These are phyloP conservation scores for Molorchus minor DNA, from an alignment of 2,888 invertebrate species.

Conservation along the genomic window DNA sequence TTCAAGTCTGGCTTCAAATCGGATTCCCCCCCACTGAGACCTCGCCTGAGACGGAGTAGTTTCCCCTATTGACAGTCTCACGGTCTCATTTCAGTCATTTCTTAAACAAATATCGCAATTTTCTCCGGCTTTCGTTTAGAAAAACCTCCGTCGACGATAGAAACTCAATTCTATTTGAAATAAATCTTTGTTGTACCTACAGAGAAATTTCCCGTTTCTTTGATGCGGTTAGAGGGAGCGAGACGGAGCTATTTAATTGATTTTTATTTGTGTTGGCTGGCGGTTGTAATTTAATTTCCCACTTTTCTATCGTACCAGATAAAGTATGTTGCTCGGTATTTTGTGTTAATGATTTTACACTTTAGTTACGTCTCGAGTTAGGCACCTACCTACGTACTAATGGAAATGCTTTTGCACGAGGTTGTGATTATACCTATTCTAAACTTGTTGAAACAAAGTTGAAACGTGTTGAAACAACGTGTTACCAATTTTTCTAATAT, in stretches of 20 bases:
- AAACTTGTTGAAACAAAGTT: no score
- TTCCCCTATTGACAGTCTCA: constrained; percentile 32
- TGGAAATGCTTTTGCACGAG: no score
- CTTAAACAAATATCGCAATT: constrained; percentile 34
- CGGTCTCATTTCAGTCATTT: constrained; percentile 34
- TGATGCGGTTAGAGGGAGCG: not conserved
- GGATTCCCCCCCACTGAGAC: constrained; percentile 42
- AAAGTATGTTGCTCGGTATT: not conserved
- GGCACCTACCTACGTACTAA: no score
- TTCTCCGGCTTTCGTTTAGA: constrained; percentile 15
- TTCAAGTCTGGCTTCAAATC: constrained; percentile 47
- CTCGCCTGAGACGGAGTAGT: constrained; percentile 5
- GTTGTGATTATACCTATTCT: no score
- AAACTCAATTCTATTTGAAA: constrained; percentile 8
- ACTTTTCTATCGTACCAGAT: not conserved
- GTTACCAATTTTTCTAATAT: no score
- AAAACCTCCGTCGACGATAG: not conserved
- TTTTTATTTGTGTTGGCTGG: constrained; percentile 23
- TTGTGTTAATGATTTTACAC: not conserved
- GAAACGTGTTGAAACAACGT: no score
- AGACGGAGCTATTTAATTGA: constrained; percentile 10
- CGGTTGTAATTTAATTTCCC: constrained; percentile 18
- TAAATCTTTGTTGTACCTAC: not conserved
- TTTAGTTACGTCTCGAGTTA: no score
- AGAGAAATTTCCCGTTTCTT: constrained; percentile 10